Percentiles rank a stretch among this genome's conserved stretches.
Evolutionary conservation across 2,888 invertebrate genomes (phyloP).

Genomic region (Polyommatus iphigenia): DNA sequence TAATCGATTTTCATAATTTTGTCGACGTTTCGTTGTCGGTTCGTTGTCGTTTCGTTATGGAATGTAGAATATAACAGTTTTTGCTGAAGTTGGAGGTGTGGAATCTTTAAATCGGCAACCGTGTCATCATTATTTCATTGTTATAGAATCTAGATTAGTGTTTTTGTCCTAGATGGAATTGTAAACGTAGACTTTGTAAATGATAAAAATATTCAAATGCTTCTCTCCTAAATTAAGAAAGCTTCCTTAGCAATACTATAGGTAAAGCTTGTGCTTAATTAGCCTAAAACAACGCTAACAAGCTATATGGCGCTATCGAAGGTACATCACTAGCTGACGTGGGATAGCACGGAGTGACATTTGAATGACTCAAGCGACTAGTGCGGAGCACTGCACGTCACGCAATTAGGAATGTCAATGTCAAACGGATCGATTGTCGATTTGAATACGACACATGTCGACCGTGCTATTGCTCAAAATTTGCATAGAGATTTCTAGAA

Average conservation of each 20-base stretch:
- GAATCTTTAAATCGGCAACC: no score
- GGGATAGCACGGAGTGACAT: slow-evolving; percentile 55
- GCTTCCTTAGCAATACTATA: not conserved
- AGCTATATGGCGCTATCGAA: slow-evolving; percentile 31
- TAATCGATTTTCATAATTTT: slow-evolving; percentile 3
- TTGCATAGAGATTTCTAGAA: slow-evolving; percentile 18
- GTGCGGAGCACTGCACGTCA: slow-evolving; percentile 44
- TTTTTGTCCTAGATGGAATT: no score
- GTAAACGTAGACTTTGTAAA: not conserved
- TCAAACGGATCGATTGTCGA: slow-evolving; percentile 45
- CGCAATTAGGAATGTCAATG: slow-evolving; percentile 68
- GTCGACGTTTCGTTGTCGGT: not conserved
- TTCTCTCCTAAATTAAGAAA: not conserved
- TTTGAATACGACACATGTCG: slow-evolving; percentile 32
- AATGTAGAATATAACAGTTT: not conserved
- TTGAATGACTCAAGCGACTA: slow-evolving; percentile 53
- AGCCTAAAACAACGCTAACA: slow-evolving; percentile 28
- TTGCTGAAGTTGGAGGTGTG: not conserved
- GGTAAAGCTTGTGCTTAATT: not conserved
- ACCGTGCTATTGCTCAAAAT: slow-evolving; percentile 32
- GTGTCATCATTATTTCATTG: no score
- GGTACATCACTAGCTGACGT: slow-evolving; percentile 40
- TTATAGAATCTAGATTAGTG: no score
- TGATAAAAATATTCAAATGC: not conserved
- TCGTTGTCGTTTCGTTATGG: not conserved